Evolutionary conservation across 2,888 invertebrate species (phyloP).

Genomic region (Dicycla oo): DNA sequence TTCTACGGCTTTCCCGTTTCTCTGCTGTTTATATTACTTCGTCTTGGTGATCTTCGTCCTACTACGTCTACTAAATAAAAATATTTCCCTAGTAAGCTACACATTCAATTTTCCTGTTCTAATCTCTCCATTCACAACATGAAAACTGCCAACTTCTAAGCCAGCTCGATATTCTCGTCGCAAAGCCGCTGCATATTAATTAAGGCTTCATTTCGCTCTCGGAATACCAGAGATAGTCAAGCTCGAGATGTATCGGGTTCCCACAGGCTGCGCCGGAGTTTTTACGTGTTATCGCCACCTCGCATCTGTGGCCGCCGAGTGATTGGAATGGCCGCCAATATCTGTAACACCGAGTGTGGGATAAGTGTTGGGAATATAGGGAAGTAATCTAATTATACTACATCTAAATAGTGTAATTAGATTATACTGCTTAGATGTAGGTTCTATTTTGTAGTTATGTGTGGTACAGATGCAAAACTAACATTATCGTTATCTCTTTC

Average conservation of each 20-base stretch:
- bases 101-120: constrained; percentile 1
- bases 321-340: constrained; percentile 67
- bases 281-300: constrained; percentile 63
- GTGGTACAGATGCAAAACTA: constrained; percentile 1
- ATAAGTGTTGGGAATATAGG: constrained; percentile 41
- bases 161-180: constrained; percentile 32
- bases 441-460: constrained; percentile 10
- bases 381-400: too few species aligned
- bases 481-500: not conserved
- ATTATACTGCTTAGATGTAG: constrained; percentile 4
- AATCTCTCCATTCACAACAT: constrained; percentile 37
- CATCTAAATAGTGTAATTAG: too few species aligned
- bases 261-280: constrained; percentile 61
- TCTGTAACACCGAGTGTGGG: constrained; percentile 56
- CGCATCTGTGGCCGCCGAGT: constrained; percentile 65
- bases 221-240: constrained; percentile 63
- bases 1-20: not conserved
- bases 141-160: constrained; percentile 14
- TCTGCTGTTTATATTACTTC: not conserved
- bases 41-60: not conserved
- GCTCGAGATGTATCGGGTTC: constrained; percentile 62
- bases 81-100: not conserved
- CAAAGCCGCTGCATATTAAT: constrained; percentile 62
- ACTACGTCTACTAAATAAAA: not conserved
- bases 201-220: constrained; percentile 65